A percentile compares a stretch with the other conserved stretches of the same genome.
phyloP scores from a whole-genome alignment of 2,113 vertebrate genomes.

The Alexandromys fortis region DNA sequence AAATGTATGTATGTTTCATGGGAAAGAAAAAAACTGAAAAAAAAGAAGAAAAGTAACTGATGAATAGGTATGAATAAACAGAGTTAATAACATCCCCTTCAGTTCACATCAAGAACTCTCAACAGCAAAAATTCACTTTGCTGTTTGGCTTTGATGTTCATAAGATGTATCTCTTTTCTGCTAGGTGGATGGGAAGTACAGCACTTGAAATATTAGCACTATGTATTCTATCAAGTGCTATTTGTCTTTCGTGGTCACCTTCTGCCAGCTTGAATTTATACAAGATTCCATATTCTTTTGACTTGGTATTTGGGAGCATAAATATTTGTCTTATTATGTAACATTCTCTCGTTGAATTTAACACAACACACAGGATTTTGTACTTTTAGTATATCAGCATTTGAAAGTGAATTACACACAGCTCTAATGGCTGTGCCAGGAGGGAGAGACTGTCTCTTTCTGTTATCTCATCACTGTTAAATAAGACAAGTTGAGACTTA shows the following conservation, averaged over 20 bases:
- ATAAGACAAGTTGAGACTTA: background rate
- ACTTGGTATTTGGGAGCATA: background rate
- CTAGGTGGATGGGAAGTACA: background rate
- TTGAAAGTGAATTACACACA: conserved; percentile 50
- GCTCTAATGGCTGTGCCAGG: background rate
- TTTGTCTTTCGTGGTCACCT: conserved; percentile 47
- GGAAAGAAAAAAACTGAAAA: conserved; percentile 19
- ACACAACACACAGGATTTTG: background rate
- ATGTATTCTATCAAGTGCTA: background rate
- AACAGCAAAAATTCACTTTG: conserved; percentile 37
- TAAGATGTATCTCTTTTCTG: conserved; percentile 16
- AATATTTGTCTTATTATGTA: conserved; percentile 33
- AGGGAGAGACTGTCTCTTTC: conserved; percentile 50
- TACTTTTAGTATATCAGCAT: conserved; percentile 44
- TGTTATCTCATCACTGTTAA: conserved; percentile 49
- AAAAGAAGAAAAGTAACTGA: background rate
- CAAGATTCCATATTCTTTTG: conserved; percentile 36
- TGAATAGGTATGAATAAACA: background rate
- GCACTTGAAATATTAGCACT: background rate
- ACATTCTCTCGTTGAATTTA: background rate
- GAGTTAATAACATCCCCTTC: background rate
- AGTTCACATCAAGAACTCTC: background rate
- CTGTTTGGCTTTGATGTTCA: conserved; percentile 17
- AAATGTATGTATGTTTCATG: background rate
- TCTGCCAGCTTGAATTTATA: conserved; percentile 46